phyloP scores from a whole-genome alignment of 2,888 invertebrate species.

The Amphipoea oculea region DNA sequence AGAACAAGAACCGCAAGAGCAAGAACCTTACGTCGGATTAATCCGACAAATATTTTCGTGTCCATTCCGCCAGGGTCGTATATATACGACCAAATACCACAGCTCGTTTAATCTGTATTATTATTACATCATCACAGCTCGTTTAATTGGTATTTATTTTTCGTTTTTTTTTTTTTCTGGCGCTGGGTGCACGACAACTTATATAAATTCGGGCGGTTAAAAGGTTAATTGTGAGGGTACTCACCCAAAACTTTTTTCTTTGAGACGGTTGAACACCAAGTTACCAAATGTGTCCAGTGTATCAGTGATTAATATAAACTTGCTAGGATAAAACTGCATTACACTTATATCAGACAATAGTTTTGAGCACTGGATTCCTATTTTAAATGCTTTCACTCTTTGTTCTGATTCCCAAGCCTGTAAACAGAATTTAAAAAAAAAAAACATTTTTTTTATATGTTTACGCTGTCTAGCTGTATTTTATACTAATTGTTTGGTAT shows the following conservation, averaged over 20 bases:
- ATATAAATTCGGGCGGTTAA: too few species aligned
- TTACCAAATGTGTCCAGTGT: constrained; percentile 98
- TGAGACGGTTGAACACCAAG: constrained; percentile 96
- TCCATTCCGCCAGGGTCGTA: too few species aligned
- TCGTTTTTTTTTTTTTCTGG: too few species aligned
- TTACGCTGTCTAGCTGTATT: neutral
- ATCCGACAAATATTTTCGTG: too few species aligned
- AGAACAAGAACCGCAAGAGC: neutral
- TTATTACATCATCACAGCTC: too few species aligned
- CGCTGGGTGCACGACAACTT: too few species aligned
- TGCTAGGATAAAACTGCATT: constrained; percentile 99
- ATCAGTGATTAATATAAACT: constrained; percentile 99
- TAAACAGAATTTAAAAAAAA: too few species aligned
- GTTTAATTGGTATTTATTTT: too few species aligned
- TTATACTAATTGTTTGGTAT: neutral
- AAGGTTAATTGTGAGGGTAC: constrained; percentile 36
- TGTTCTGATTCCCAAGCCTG: constrained; percentile 98
- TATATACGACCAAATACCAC: too few species aligned
- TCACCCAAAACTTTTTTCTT: constrained; percentile 92
- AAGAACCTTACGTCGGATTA: neutral
- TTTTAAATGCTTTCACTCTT: constrained; percentile 98
- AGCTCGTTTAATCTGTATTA: too few species aligned
- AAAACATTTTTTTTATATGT: too few species aligned
- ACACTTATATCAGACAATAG: constrained; percentile 96
- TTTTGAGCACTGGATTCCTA: constrained; percentile 99